phyloP scores from a whole-genome alignment of 2,113 vertebrate genomes.

The Patagioenas fasciata region DNA sequence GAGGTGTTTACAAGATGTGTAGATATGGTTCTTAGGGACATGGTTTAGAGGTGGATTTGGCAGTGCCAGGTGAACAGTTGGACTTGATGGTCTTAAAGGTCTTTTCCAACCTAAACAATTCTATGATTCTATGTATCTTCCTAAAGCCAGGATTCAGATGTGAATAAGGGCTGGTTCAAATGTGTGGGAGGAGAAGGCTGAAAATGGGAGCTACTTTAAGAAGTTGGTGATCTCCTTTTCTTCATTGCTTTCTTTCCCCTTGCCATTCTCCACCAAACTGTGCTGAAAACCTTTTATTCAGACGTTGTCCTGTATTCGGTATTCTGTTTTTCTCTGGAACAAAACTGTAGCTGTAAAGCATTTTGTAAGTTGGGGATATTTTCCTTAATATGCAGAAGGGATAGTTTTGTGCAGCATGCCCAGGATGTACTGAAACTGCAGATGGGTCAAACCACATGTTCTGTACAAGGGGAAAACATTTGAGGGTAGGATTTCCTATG shows the following conservation, averaged over 20 bases:
- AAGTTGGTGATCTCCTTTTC: not conserved
- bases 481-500: rapidly evolving
- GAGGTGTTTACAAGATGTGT: too few relatives aligned
- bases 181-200: not conserved
- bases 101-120: too few relatives aligned
- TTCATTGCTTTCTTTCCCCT: not conserved
- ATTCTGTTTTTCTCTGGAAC: rapidly evolving
- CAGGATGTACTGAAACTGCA: not conserved
- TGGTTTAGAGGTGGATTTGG: too few relatives aligned
- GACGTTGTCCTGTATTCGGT: not conserved
- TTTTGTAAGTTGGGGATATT: not conserved
- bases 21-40: too few relatives aligned
- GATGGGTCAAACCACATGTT: rapidly evolving
- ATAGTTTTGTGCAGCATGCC: rapidly evolving
- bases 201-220: not conserved
- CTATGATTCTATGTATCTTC: not conserved
- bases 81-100: too few relatives aligned
- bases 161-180: not conserved
- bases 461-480: not conserved
- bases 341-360: not conserved
- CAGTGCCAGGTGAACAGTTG: too few relatives aligned
- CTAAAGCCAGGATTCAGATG: not conserved
- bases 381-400: not conserved
- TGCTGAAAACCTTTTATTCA: not conserved
- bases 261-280: not conserved